Base-by-base conservation (phyloP, 2,797 vertebrate genomes). In the Erpetoichthys calabaricus region DNA sequence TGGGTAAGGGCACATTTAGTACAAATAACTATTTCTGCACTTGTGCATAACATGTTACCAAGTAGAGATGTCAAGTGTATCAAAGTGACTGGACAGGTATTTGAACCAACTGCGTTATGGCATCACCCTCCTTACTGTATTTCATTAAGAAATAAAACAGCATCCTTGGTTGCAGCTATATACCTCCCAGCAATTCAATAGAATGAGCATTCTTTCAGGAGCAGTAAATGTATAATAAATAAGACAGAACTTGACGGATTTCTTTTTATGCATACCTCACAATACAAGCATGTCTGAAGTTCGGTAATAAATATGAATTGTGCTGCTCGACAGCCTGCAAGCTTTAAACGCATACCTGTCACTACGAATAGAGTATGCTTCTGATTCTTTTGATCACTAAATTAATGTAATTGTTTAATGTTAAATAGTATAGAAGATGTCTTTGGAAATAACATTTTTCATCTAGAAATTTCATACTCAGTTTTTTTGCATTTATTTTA, bases 271-370 rank as follows among this genome's bases (percentile, higher is more conserved):
- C 25, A 25, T 49, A 49, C 47, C 56, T 57, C 8, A 3, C 4
- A 7, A 46, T 25, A 45, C 55, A 46, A 50, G 47, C 43, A 41
- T 54, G 41, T 8, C 41, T 42, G 25, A 53, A 57, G 8, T 50
- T 53, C 10, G 52, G 42, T 51, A 44, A 49, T 51, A 57, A 58
- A 49, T 49, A 10, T 45, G 49, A 59, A 56, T 42, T 42, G 45
- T 59, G 42, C 42, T 59, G 9, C n/a, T 51, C 45, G 43, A 59
- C 47, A 60, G 47, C 50, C 54, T 44, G 47, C 50, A 42, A 53
- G 51, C 44, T 59, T 52, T 59, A 8, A 41, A 42, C 51, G 42
- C 51, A 45, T 59, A 49, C 44, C 45, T 54, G 45, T 60, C 53
- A 56, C 58, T 5, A 25, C 8, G 6, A 10, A 6, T 3, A 44